Base-by-base conservation (phyloP, 1,140 invertebrate genomes). In the Cydia amplana region DNA sequence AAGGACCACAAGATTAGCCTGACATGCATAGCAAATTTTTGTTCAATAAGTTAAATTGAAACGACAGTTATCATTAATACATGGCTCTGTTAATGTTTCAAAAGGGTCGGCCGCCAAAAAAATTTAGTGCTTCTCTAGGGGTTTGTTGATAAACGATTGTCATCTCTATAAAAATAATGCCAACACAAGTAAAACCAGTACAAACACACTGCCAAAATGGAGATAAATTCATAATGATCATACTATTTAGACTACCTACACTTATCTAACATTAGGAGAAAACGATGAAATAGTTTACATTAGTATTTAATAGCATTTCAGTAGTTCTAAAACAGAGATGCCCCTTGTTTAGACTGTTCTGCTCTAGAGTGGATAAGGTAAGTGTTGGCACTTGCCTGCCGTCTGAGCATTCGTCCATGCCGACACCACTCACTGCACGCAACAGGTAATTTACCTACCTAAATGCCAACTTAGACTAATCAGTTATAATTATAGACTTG, bases 381-480 rank as follows among this genome's bases (percentile, higher is more conserved):
- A 6, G 23, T 36, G 64, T 23, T 60, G 9, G 7, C 55, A 60
- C 55, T 60, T 20, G 7, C 55, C 9, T 60, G 9, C 55, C 36
- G n/a, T 70, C 32, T 70, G 32, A 70, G 36, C 65, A 70, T 40
- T 70, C 65, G 16, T 70, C 65, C 65, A 36, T 18, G 49, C 9
- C 46, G 4, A 49, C 49, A 18, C 6, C 16, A 70, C 36, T 16
- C 32, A 43, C 65, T n/a, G 32, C 65, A 70, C 43, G 65, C 25
- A 36, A 70, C 32, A 65, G 3, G 64, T 65, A 36, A 1, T 0
- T 43, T 23, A 23, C 18, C 20, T 60, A 18, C 49, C 55, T 60
- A 23, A 9, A 70, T 36, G 32, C 28, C 65, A 70, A 36, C 65
- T n/a, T 70, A 70, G 65, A 70, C 65, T 70, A 40, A 70, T n/a